Conservation (phyloP, 1,140 invertebrate species). For the Drosophila novamexicana region DNA sequence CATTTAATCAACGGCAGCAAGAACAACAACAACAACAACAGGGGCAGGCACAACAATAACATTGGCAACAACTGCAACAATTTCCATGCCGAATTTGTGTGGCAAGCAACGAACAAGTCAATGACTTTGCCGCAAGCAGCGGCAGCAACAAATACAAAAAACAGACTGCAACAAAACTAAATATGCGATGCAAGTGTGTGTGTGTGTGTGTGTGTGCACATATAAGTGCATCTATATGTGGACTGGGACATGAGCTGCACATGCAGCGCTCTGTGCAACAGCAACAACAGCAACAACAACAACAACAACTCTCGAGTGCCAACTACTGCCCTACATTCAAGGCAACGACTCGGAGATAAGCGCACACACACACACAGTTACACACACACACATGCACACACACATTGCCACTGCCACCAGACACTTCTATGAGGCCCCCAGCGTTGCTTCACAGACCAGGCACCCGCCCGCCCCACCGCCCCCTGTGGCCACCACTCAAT, state of each 20-base stretch:
- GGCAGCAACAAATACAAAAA: slow-evolving; percentile 6
- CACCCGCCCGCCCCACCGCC: not conserved
- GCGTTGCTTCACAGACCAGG: slow-evolving; percentile 5
- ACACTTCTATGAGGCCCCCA: slow-evolving; percentile 74
- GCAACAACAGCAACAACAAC: slow-evolving; percentile 30
- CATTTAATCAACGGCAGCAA: slow-evolving; percentile 38
- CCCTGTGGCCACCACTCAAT: slow-evolving; percentile 2
- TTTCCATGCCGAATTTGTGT: slow-evolving; percentile 46
- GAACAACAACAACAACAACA: slow-evolving; percentile 1
- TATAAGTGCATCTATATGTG: slow-evolving; percentile 48
- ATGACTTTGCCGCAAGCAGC: slow-evolving; percentile 48
- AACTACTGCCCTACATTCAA: slow-evolving; percentile 81
- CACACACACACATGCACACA: slow-evolving; percentile 14
- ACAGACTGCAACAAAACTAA: slow-evolving; percentile 12
- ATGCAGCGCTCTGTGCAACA: slow-evolving; percentile 52
- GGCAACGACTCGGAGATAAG: slow-evolving; percentile 80
- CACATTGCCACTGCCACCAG: slow-evolving; percentile 64
- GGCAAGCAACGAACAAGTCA: slow-evolving; percentile 44
- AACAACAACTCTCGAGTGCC: slow-evolving; percentile 70
- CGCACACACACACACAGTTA: slow-evolving; percentile 44
- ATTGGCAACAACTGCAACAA: slow-evolving; percentile 31
- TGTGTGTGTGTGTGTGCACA: slow-evolving; percentile 33
- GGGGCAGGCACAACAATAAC: too few species aligned
- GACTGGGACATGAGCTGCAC: slow-evolving; percentile 57
- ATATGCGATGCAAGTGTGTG: slow-evolving; percentile 13